Conservation (phyloP, 2,888 invertebrate genomes). For the Apodemia duryi region DNA sequence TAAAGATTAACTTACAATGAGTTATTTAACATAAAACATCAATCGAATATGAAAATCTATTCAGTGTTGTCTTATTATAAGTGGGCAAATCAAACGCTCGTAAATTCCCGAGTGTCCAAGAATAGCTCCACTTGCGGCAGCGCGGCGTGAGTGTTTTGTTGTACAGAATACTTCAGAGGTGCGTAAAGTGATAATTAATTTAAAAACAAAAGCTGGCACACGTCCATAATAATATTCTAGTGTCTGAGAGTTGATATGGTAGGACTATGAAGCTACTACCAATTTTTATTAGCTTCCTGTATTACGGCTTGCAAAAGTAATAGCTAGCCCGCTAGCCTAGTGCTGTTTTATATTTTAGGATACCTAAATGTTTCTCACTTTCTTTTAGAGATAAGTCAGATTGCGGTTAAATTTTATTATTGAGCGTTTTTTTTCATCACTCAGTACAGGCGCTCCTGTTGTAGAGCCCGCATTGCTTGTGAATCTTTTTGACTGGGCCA, state of each 20-base stretch:
- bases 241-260: constrained; percentile 24
- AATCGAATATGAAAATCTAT: neutral
- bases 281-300: constrained; percentile 27
- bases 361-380: too few species aligned
- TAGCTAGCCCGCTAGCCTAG: too few species aligned
- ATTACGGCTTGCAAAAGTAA: neutral
- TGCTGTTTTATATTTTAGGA: too few species aligned
- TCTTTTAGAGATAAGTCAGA: too few species aligned
- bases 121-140: constrained; percentile 54
- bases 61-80: constrained; percentile 56
- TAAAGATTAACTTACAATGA: neutral
- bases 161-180: constrained; percentile 68
- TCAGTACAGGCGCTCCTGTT: too few species aligned
- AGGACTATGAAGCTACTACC: constrained; percentile 20
- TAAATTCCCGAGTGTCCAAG: constrained; percentile 55
- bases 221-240: constrained; percentile 61
- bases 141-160: constrained; percentile 56
- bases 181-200: constrained; percentile 77
- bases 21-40: neutral
- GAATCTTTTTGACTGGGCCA: too few species aligned
- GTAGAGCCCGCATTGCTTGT: too few species aligned
- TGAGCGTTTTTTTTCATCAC: too few species aligned
- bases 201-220: constrained; percentile 69
- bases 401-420: too few species aligned
- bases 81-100: constrained; percentile 63